phyloP scores from a whole-genome alignment of 2,797 vertebrate species.

The Micrastur ruficollis region DNA sequence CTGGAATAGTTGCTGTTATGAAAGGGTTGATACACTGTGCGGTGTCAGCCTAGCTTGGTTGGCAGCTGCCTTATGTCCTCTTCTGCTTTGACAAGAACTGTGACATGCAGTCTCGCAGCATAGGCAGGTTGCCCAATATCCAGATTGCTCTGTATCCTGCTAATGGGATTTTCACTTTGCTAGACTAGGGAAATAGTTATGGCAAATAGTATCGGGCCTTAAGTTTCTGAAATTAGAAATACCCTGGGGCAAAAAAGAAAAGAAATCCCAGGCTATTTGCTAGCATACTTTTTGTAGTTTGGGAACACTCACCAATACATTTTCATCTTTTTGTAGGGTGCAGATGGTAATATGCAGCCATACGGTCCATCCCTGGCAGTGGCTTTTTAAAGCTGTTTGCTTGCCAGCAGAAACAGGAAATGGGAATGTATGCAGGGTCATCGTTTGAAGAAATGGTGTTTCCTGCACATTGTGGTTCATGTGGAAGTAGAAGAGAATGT shows the following conservation, averaged over 20 bases:
- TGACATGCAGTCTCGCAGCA: neutral
- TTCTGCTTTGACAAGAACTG: neutral
- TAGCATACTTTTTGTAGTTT: neutral
- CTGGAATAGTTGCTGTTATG: neutral
- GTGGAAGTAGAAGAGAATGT: neutral
- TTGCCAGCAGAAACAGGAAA: neutral
- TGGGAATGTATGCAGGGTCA: neutral
- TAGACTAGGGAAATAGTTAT: neutral
- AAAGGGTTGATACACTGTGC: neutral
- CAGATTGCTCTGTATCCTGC: neutral
- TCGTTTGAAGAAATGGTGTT: neutral
- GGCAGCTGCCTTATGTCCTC: neutral
- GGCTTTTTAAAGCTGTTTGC: neutral
- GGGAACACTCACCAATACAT: neutral
- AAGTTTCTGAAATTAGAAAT: neutral
- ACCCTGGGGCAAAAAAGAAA: neutral
- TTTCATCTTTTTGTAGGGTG: neutral
- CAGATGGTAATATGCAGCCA: neutral
- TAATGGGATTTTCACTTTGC: neutral
- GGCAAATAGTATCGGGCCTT: neutral
- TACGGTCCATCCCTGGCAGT: neutral
- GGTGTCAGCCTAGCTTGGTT: neutral
- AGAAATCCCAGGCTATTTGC: neutral
- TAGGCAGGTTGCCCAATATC: neutral
- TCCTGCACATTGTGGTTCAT: neutral